Conservation (phyloP, 2,888 invertebrate species). For the Nineta flava region DNA sequence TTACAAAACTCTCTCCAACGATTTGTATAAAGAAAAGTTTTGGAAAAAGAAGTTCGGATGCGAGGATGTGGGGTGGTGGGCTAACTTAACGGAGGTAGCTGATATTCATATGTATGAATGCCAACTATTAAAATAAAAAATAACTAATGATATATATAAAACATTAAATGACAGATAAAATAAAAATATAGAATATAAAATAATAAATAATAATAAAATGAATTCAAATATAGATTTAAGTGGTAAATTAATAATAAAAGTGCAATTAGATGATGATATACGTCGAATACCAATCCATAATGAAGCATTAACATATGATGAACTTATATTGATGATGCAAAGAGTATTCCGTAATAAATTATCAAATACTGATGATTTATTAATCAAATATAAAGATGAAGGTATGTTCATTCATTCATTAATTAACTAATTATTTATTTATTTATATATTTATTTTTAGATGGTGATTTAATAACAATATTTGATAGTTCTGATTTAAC, state of each 20-base stretch:
- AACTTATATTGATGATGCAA: slow-evolving; percentile 57
- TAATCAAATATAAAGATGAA: slow-evolving; percentile 56
- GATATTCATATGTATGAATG: too few species aligned
- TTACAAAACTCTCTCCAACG: too few species aligned
- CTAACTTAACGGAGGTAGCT: too few species aligned
- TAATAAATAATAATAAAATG: slow-evolving; percentile 15
- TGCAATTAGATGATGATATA: slow-evolving; percentile 48
- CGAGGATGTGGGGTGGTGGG: too few species aligned
- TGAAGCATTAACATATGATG: slow-evolving; percentile 54
- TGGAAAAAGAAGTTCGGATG: too few species aligned
- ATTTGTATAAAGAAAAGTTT: too few species aligned
- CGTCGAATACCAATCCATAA: slow-evolving; percentile 53
- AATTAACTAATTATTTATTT: not conserved
- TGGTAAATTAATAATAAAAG: slow-evolving; percentile 36
- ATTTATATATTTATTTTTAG: slow-evolving; percentile 21
- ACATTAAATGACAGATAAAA: too few species aligned
- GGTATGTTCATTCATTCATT: slow-evolving; percentile 25
- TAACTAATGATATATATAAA: too few species aligned
- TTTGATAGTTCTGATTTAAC: slow-evolving; percentile 52
- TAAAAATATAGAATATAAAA: too few species aligned
- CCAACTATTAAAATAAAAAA: too few species aligned
- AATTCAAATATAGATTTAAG: slow-evolving; percentile 29
- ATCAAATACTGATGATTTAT: slow-evolving; percentile 44
- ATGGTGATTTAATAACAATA: slow-evolving; percentile 54
- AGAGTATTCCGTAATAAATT: slow-evolving; percentile 48